Percentiles rank a stretch among this genome's conserved stretches.
Evolutionary conservation across 2,113 vertebrate species (phyloP).

Genomic region (Eclectus roratus): DNA sequence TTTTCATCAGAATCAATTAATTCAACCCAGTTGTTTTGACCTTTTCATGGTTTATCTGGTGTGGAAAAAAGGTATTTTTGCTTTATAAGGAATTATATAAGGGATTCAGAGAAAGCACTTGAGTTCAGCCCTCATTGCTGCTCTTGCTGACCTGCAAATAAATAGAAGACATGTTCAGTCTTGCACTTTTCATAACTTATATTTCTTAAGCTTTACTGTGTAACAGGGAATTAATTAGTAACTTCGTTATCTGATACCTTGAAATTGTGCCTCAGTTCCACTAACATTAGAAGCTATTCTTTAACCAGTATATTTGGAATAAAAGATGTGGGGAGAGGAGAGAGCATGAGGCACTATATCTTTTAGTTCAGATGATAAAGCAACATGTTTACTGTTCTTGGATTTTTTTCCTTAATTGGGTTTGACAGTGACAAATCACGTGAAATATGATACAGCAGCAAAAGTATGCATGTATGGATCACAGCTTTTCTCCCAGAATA

Average conservation of each 20-base stretch:
- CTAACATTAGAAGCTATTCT: background rate
- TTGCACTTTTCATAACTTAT: background rate
- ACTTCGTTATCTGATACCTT: background rate
- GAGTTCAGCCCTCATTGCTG: background rate
- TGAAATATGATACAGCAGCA: background rate
- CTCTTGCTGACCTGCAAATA: background rate
- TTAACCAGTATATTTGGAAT: background rate
- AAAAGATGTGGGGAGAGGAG: background rate
- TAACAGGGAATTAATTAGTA: slow-evolving; percentile 24
- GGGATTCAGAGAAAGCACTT: background rate
- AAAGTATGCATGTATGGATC: background rate
- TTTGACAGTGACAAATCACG: background rate
- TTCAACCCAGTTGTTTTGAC: background rate
- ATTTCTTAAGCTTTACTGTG: background rate
- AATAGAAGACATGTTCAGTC: background rate
- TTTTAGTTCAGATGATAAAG: background rate
- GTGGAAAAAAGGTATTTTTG: background rate
- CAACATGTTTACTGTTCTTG: background rate
- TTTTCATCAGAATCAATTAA: background rate
- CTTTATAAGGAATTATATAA: background rate
- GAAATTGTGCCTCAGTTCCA: background rate
- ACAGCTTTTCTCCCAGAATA: background rate
- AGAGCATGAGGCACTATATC: background rate
- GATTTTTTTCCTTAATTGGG: background rate
- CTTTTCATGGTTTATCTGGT: background rate